These are phyloP conservation scores for Lampropteryx suffumata DNA, from an alignment of 2,888 invertebrate species.

Conservation along the genomic window DNA sequence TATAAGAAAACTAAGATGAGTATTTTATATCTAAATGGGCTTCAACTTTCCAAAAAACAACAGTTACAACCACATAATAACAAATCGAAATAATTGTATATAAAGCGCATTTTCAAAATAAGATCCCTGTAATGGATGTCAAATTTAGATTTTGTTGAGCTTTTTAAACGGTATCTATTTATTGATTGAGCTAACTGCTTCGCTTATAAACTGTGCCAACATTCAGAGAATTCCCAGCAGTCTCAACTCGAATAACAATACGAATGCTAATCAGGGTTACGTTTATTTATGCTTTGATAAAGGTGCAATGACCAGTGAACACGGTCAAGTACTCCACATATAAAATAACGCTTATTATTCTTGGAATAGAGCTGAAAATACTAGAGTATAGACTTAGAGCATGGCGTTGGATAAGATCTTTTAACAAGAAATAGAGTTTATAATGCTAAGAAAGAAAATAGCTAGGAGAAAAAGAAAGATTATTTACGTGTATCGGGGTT, in stretches of 20 bases:
- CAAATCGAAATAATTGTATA: too few species aligned
- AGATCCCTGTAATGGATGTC: too few species aligned
- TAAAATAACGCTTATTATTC: neutral
- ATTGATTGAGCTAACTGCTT: constrained; percentile 1
- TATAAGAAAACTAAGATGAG: too few species aligned
- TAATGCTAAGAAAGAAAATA: too few species aligned
- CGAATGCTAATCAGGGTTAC: constrained; percentile 24
- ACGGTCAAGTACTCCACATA: constrained; percentile 8
- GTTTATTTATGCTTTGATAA: constrained; percentile 28
- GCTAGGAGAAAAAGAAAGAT: too few species aligned
- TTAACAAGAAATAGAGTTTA: constrained; percentile 1
- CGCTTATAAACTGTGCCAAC: neutral
- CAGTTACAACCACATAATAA: too few species aligned
- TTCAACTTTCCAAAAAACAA: too few species aligned
- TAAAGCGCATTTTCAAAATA: too few species aligned
- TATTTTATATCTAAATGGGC: too few species aligned
- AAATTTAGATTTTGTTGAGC: too few species aligned
- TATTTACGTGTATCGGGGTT: too few species aligned
- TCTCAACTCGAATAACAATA: constrained; percentile 19
- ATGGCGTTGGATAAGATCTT: neutral
- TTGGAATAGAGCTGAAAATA: constrained; percentile 1
- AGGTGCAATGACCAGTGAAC: constrained; percentile 30
- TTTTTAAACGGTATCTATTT: too few species aligned
- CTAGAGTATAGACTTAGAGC: neutral
- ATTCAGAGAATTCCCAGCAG: constrained; percentile 20